Conservation (phyloP, 2,888 invertebrate genomes). For the Calephelis perditalis region DNA sequence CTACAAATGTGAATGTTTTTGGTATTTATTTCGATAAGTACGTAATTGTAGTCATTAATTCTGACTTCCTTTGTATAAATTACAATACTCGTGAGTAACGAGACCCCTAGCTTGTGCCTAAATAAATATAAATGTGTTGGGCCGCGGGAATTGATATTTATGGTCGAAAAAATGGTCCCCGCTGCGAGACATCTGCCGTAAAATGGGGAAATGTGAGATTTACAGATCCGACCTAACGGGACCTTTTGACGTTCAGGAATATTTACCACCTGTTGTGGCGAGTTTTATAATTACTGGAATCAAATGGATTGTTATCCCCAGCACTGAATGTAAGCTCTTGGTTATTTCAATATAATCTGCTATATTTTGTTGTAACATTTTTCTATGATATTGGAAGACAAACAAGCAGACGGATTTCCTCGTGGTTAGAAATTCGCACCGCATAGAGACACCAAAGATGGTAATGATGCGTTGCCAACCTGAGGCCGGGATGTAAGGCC, state of each 20-base stretch:
- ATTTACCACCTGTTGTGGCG: slow-evolving; percentile 3
- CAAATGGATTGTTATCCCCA: too few species aligned
- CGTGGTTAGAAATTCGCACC: too few species aligned
- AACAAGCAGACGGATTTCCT: too few species aligned
- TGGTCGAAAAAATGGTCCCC: slow-evolving; percentile 50
- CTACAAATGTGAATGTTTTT: too few species aligned
- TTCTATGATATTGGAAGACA: too few species aligned
- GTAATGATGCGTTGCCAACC: too few species aligned
- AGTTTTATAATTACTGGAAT: too few species aligned
- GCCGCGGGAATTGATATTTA: slow-evolving; percentile 74
- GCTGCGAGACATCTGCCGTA: slow-evolving; percentile 27
- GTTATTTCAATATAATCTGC: too few species aligned
- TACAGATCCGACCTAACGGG: background rate
- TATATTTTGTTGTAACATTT: too few species aligned
- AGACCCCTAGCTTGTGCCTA: slow-evolving; percentile 44
- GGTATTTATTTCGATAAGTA: background rate
- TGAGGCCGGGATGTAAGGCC: too few species aligned
- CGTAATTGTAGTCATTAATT: slow-evolving; percentile 5
- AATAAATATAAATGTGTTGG: slow-evolving; percentile 72
- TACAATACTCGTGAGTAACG: slow-evolving; percentile 3
- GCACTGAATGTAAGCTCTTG: too few species aligned
- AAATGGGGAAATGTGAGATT: slow-evolving; percentile 19
- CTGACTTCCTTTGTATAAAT: slow-evolving; percentile 8
- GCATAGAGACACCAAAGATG: too few species aligned
- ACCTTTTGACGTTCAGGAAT: slow-evolving; percentile 4